Base-by-base conservation (phyloP, 2,113 vertebrate genomes). In the Labrus mixtus region DNA sequence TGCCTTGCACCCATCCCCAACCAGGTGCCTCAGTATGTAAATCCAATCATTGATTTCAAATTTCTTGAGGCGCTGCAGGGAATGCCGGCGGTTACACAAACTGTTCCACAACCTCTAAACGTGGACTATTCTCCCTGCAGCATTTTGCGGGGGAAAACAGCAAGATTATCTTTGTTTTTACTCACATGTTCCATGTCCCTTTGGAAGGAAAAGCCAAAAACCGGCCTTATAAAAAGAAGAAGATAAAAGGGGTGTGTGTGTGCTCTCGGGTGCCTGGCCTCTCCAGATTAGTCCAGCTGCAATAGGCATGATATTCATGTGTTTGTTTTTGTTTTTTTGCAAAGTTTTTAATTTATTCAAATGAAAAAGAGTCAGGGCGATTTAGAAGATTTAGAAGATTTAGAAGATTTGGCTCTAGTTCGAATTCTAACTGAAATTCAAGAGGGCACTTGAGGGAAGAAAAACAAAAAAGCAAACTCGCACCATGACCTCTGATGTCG, bases 1-100 rank as follows among this genome's bases (percentile, higher is more conserved):
- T 71, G 29, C 74, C 74, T 69, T 59, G 66, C 67, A 78, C 79
- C 79, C 64, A 62, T 86, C 56, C 45, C 73, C 64, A 73, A 43
- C 69, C 46, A 67, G 75, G 82, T 87, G 66, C 73, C 83, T 87
- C 74, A 65, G 77, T 69, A 66, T 81, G 73, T 68, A 81, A 89
- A 90, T 64, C 53, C 66, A 69, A 57, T 75, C 70, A 90, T 90
- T 51, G 50, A 89, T 86, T 88, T 86, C n/a, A 50, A 56, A 77
- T 88, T 75, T 77, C 57, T 77, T 2, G 51, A 63, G 60, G 39
- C 71, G 69, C 79, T 76, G 61, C 55, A n/a, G 72, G 67, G 68
- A 65, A 72, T 48, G 64, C 81, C 20, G 6, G 19, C 50, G 71
- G 77, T 65, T 72, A 80, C 61, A 80, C 48, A 78, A 78, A 81